Percentiles rank a stretch among this genome's conserved stretches.
Conservation (phyloP, 2,113 vertebrate genomes). For the Nothocercus julius region DNA sequence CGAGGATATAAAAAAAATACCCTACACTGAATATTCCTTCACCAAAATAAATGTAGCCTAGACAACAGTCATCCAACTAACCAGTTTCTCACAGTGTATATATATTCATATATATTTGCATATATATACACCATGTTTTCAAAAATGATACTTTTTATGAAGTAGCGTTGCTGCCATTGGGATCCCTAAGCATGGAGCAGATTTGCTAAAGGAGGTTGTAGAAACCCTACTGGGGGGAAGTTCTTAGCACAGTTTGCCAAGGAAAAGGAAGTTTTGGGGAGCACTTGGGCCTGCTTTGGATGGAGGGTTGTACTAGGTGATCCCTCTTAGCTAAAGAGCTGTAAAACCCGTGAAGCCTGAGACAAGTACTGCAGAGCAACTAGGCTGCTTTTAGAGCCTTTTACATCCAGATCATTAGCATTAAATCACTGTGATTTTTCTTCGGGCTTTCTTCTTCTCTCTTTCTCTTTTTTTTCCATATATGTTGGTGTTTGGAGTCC, state of each 20-base stretch:
- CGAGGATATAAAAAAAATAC: fast-evolving
- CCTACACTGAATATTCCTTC: not conserved
- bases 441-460: not conserved
- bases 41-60: too few relatives aligned
- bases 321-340: not conserved
- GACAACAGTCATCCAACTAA: too few relatives aligned
- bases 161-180: not conserved
- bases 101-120: too few relatives aligned
- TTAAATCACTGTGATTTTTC: fast-evolving
- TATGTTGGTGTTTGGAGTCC: not conserved
- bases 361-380: not conserved
- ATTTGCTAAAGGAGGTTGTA: not conserved
- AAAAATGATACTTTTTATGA: not conserved
- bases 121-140: not conserved
- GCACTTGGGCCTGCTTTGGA: not conserved
- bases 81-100: too few relatives aligned
- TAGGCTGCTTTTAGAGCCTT: not conserved
- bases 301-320: not conserved
- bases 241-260: not conserved
- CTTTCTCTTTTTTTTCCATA: not conserved
- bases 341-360: not conserved
- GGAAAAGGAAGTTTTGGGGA: not conserved
- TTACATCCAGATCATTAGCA: not conserved
- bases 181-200: not conserved
- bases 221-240: fast-evolving